Percentiles rank a stretch among this genome's conserved stretches.
phyloP scores from a whole-genome alignment of 2,888 invertebrate genomes.

The Metallyticus violacea region DNA sequence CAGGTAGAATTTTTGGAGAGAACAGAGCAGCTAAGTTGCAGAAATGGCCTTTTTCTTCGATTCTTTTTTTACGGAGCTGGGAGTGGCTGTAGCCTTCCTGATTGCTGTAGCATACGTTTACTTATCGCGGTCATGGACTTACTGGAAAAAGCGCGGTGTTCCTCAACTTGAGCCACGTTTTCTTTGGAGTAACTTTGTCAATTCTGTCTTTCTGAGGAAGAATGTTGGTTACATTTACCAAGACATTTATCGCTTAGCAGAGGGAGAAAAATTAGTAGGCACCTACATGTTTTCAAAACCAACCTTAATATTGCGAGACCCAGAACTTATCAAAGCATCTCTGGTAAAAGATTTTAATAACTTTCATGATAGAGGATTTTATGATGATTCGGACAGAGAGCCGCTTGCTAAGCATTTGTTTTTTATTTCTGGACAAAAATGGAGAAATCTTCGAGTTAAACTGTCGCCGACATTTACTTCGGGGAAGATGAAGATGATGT shows the following conservation, averaged over 20 bases:
- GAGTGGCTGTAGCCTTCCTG: not conserved
- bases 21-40: too few species aligned
- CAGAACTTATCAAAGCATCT: conserved; percentile 14
- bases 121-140: not conserved
- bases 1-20: too few species aligned
- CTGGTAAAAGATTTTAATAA: conserved; percentile 22
- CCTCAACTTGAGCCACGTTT: not conserved
- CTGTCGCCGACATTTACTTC: not conserved
- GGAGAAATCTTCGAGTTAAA: conserved; percentile 6
- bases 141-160: not conserved
- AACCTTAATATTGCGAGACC: conserved; percentile 42
- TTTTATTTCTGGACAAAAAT: conserved; percentile 3
- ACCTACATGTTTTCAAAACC: conserved; percentile 43
- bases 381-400: conserved; percentile 28
- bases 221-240: not conserved
- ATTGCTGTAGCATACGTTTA: not conserved
- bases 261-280: conserved; percentile 41
- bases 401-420: conserved; percentile 40
- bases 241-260: conserved; percentile 39
- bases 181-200: not conserved
- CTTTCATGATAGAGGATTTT: conserved; percentile 28
- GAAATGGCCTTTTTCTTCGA: not conserved
- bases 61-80: not conserved
- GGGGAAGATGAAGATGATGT: not conserved
- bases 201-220: not conserved